Percentiles rank a stretch among this genome's conserved stretches.
Conservation (phyloP, 2,113 vertebrate genomes). For the Vimba vimba region DNA sequence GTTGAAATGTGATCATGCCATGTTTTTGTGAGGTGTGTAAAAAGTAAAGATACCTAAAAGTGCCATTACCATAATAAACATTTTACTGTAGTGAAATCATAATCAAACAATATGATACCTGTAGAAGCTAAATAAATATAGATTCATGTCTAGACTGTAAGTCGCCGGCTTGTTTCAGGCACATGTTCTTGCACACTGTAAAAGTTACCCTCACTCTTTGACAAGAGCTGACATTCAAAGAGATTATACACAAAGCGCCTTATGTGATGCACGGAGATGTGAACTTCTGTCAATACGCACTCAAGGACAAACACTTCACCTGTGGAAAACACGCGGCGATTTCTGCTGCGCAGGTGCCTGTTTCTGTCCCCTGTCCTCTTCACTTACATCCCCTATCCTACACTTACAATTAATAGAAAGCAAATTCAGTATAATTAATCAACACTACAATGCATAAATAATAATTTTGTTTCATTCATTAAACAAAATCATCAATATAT, state of each 20-base stretch:
- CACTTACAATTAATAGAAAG: background rate
- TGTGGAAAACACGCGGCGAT: background rate
- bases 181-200: constrained; percentile 53
- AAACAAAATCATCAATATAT: too few relatives aligned
- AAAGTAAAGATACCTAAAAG: too few relatives aligned
- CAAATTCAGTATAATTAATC: background rate
- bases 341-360: background rate
- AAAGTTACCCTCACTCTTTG: constrained; percentile 71
- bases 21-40: too few relatives aligned
- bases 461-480: too few relatives aligned
- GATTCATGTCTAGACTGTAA: background rate
- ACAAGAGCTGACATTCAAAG: constrained; percentile 68
- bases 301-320: constrained; percentile 61
- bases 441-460: background rate
- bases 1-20: too few relatives aligned
- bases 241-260: constrained; percentile 72
- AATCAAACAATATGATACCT: background rate
- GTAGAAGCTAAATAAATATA: background rate
- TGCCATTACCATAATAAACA: background rate
- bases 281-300: constrained; percentile 52
- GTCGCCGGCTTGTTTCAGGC: background rate
- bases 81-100: background rate
- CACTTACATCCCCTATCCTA: background rate
- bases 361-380: background rate
- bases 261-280: constrained; percentile 64